Evolutionary conservation across 1,140 invertebrate genomes (phyloP).

Genomic region (Diabrotica undecimpunctata): DNA sequence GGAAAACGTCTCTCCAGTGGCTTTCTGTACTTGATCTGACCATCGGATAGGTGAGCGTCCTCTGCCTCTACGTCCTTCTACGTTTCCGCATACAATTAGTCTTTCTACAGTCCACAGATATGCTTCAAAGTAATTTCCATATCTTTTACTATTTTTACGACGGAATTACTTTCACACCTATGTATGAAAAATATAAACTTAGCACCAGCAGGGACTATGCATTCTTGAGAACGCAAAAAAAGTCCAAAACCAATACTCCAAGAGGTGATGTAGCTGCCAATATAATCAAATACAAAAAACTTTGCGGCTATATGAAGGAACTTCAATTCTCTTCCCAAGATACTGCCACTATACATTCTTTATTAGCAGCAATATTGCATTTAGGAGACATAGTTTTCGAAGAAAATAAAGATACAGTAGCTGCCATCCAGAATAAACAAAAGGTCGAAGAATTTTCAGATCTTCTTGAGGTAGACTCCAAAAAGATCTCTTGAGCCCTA

Average conservation of each 20-base stretch:
- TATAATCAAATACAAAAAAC: conserved; percentile 39
- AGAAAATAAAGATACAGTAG: conserved; percentile 60
- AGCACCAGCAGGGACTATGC: conserved; percentile 69
- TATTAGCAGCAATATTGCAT: conserved; percentile 74
- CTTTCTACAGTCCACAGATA: no score
- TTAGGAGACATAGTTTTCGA: conserved; percentile 79
- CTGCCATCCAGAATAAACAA: conserved; percentile 70
- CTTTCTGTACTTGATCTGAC: no score
- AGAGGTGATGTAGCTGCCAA: conserved; percentile 56
- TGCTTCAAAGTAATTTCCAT: conserved; percentile 82
- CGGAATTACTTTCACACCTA: conserved; percentile 62
- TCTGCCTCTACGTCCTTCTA: no score
- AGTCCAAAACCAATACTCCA: conserved; percentile 50
- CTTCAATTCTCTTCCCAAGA: conserved; percentile 73
- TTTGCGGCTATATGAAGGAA: conserved; percentile 42
- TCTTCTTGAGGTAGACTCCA: conserved; percentile 71
- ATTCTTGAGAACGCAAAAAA: conserved; percentile 67
- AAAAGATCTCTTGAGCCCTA: conserved; percentile 80
- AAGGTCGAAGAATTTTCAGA: conserved; percentile 69
- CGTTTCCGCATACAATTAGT: no score
- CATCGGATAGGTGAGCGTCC: no score
- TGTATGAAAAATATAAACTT: conserved; percentile 60
- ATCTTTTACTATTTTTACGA: conserved; percentile 88
- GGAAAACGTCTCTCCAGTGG: no score
- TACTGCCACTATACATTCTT: conserved; percentile 66